These are phyloP conservation scores for Timandra comae DNA, from an alignment of 2,888 invertebrate species.

Conservation along the genomic window DNA sequence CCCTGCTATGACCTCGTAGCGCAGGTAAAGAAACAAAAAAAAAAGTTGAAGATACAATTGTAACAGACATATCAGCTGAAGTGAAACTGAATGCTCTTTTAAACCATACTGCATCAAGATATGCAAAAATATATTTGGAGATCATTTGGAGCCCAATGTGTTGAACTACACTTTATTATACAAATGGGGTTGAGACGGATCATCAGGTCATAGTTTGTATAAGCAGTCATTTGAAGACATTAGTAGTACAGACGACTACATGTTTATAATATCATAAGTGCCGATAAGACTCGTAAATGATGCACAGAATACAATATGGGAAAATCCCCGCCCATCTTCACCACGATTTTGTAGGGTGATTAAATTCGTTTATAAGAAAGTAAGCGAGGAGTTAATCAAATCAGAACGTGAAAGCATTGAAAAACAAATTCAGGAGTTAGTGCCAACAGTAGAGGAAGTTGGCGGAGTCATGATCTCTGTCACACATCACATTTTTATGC, in stretches of 20 bases:
- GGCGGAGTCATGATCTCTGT: too few species aligned
- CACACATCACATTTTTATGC: too few species aligned
- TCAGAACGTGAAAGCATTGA: conserved; percentile 1
- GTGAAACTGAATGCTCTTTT: conserved; percentile 4
- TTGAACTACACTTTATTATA: conserved; percentile 3
- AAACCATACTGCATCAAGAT: conserved; percentile 2
- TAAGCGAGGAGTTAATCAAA: conserved; percentile 2
- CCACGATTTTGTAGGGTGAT: conserved; percentile 8
- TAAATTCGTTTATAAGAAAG: conserved; percentile 6
- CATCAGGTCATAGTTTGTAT: conserved; percentile 2
- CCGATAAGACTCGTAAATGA: conserved; percentile 4
- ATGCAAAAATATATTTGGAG: conserved; percentile 4
- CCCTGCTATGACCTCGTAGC: conserved; percentile 5
- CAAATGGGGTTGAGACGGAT: conserved; percentile 6
- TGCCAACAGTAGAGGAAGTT: conserved; percentile 3
- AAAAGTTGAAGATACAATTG: conserved; percentile 1
- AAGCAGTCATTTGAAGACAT: conserved; percentile 8
- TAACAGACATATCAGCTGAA: conserved; percentile 3
- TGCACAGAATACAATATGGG: conserved; percentile 4
- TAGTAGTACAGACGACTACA: conserved; percentile 3
- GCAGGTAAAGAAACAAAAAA: conserved; percentile 2
- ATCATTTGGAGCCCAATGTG: not conserved
- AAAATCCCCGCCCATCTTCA: conserved; percentile 8
- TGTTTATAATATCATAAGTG: conserved; percentile 4
- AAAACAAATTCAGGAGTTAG: conserved; percentile 1